Base-by-base conservation (phyloP, 1,140 invertebrate genomes). In the Drosophila ambigua region DNA sequence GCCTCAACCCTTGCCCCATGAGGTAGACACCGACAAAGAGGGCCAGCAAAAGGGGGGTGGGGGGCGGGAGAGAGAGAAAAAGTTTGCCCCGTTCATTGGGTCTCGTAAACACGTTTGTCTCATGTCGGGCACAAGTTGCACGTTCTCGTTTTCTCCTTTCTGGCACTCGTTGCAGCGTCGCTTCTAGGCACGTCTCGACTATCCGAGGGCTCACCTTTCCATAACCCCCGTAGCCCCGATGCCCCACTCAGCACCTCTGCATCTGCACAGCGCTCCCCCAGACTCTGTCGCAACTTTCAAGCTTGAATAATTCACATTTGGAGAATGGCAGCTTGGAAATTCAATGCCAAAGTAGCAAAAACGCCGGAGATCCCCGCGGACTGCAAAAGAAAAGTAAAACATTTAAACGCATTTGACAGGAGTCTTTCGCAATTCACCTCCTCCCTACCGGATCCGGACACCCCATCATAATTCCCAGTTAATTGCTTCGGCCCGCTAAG, bases 241-340 rank as follows among this genome's bases (percentile, higher is more conserved):
- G 6, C 6, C 5, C 5, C 26, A 6, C 26, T 5, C 26, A 26
- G 6, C 26, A 26, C 26, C 28, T 13, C 28, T 41, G 20, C 15
- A 28, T 24, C 23, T 24, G 23, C 4, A 24, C 23, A 3, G 0
- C 23, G 43, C 23, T 41, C 15, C n/a, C 16, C 24, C 35, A 8
- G 31, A 24, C 52, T 45, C 41, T 46, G 71, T 55, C 49, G 48
- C 62, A 73, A 82, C 68, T 81, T 81, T 67, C 15, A 43, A 59
- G 68, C 58, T 58, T 82, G 59, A 78, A 82, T 82, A 52, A 82
- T 83, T 83, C 64, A 82, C 57, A 59, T 28, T 13, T 13, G 39
- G 41, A 48, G 24, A 57, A 59, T 15, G 24, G 26, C 51, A 20
- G 50, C 8, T 15, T 9, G 26, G 16, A 46, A 62, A 53, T 45